Conservation (phyloP, 1,140 invertebrate species). For the Portunus trituberculatus region DNA sequence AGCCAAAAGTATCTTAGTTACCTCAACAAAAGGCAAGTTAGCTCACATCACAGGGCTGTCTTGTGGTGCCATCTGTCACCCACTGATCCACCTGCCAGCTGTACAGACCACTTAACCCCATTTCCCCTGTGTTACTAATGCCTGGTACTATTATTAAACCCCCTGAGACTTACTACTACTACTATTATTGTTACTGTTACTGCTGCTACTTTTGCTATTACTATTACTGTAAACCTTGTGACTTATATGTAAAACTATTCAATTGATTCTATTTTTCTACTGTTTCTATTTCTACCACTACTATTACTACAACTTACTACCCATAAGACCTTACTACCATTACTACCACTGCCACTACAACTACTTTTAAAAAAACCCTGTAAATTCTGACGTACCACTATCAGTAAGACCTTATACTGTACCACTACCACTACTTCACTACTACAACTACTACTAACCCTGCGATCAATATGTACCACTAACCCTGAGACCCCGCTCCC, state of each 20-base stretch:
- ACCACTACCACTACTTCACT: background rate
- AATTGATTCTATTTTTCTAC: no score
- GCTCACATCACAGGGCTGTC: background rate
- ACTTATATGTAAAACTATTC: no score
- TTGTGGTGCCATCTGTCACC: background rate
- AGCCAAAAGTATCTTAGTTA: background rate
- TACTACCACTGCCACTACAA: no score
- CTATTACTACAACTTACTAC: no score
- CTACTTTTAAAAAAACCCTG: no score
- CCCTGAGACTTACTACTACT: background rate
- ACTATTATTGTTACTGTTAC: background rate
- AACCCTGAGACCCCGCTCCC: slow-evolving; percentile 49
- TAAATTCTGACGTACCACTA: no score
- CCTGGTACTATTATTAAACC: background rate
- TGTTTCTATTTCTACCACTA: no score
- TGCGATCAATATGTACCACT: slow-evolving; percentile 47
- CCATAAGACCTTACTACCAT: no score
- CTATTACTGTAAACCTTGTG: no score
- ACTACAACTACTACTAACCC: background rate
- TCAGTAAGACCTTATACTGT: no score
- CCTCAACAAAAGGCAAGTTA: background rate
- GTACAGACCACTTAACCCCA: background rate
- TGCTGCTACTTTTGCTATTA: no score
- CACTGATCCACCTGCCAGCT: background rate
- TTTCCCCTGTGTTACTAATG: background rate